Base-by-base conservation (phyloP, 2,797 vertebrate species). In the Valencia hispanica region DNA sequence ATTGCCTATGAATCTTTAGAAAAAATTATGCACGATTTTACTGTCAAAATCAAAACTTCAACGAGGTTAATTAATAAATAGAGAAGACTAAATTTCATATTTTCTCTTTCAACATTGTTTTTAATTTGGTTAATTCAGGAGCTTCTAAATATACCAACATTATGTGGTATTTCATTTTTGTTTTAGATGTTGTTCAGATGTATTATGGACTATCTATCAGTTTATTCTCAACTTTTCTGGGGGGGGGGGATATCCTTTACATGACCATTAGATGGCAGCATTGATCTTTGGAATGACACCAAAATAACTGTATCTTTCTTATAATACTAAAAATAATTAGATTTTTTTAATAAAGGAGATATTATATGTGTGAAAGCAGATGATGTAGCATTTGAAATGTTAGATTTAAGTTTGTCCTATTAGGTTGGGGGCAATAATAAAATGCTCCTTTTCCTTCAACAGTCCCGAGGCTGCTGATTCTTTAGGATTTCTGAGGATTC, bases 261-360 rank as follows among this genome's bases (percentile, higher is more conserved):
- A 22, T 75, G 68, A 63, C 86, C 95, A 93, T 90, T 75, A 93
- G 95, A 88, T 94, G 95, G 95, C 94, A 96, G 93, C 85, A 90
- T 92, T 93, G 85, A 82, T 81, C 87, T 92, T 84, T 86, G 68
- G 70, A 86, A 89, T 36, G 10, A 27, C 80, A 55, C 2, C 43
- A 70, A 70, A 78, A 4, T 41, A 4, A 68, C 34, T 47, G 74
- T 53, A 76, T 53, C n/a, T 63, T 50, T 65, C 47, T 75, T 77
- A 45, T 72, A 74, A 73, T 43, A 48, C 82, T 75, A 65, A 55
- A n/a, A 53, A 81, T 70, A 75, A 80, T 74, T 32, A 57, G 69
- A 80, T 61, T 86, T 65, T 9, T 39, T 12, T 20, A 39, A 65
- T 39, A 65, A 65, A n/a, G n/a, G n/a, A n/a, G n/a, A 65, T 25